These are phyloP conservation scores for Pionites leucogaster DNA, from an alignment of 2,113 vertebrate genomes.

Conservation along the genomic window DNA sequence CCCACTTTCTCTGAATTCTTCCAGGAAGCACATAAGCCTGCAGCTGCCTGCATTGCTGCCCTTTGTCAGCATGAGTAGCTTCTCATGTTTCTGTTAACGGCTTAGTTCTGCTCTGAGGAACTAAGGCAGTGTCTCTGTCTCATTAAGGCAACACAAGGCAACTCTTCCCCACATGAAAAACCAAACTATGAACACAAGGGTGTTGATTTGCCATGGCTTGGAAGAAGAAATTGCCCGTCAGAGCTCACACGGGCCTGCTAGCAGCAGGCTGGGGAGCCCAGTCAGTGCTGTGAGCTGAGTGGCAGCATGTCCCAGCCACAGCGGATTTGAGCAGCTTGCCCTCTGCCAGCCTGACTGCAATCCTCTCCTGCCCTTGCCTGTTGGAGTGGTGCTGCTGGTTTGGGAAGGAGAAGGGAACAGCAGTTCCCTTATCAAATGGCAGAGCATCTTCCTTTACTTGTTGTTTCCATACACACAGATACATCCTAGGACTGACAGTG, in stretches of 20 bases:
- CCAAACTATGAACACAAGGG: neutral
- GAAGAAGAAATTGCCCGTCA: neutral
- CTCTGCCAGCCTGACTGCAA: neutral
- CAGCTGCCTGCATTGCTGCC: neutral
- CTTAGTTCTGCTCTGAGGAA: neutral
- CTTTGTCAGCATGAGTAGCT: neutral
- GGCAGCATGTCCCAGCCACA: neutral
- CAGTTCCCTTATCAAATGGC: neutral
- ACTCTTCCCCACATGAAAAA: neutral
- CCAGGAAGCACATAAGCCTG: neutral
- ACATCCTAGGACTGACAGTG: neutral
- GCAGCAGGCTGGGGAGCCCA: neutral
- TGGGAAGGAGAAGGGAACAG: neutral
- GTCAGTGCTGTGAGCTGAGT: neutral
- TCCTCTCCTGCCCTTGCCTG: neutral
- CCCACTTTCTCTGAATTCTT: neutral
- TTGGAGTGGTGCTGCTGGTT: no score
- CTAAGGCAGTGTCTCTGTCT: neutral
- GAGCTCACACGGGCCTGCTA: neutral
- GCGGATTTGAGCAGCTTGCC: neutral
- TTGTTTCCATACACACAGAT: neutral
- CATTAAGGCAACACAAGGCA: neutral
- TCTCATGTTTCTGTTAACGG: neutral
- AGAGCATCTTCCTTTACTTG: neutral
- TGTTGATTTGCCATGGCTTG: neutral